Evolutionary conservation across 2,888 invertebrate species (phyloP), one percentile per base, ranked within the genome.

Genomic region (Acholoe squamosa): DNA sequence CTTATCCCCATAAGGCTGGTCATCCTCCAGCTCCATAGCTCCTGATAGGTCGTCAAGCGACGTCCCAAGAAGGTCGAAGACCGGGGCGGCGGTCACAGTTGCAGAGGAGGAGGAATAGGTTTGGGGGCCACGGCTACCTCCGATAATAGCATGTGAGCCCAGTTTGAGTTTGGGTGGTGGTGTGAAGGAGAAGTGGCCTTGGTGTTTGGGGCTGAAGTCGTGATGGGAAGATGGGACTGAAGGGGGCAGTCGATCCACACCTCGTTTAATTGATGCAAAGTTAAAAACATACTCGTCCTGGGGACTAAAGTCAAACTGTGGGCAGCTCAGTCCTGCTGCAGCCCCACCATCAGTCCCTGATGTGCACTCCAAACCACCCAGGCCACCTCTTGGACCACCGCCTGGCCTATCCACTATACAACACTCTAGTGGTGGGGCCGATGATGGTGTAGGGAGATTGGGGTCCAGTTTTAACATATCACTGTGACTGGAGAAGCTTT

Each of bases 11-110:
- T 31, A 67, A n/a, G 52, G 54, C 19, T 28, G 19, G 28, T 86
- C 90, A 34, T 91, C 91, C 10, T 91, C 90, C 86, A 33, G 52
- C 34, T 90, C 90, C 34, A 56, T 80, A 22, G 52, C 52, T 51
- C 51, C 89, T 56, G 51, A 12, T 43, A 80, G 80, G 67, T 90
- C 90, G 31, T 84, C 77, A 10, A 84, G 43, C 12, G 90, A 90
- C 67, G 71, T n/a, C 19, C 54, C 90, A 22, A 90, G 54, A 43
- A 90, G 80, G 84, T 90, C 84, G 51, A 90, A 80, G 43, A 33
- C 89, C n/a, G 89, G 51, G 28, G 89, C 56, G 61, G 61, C 34
- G 52, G 89, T 25, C 51, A 34, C 19, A n/a, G 43, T 56, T 0
- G 76, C 28, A 25, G 89, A 56, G 76, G 89, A 33, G 80, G 54